Conservation (phyloP, 2,888 invertebrate species). For the Rotaria socialis region DNA sequence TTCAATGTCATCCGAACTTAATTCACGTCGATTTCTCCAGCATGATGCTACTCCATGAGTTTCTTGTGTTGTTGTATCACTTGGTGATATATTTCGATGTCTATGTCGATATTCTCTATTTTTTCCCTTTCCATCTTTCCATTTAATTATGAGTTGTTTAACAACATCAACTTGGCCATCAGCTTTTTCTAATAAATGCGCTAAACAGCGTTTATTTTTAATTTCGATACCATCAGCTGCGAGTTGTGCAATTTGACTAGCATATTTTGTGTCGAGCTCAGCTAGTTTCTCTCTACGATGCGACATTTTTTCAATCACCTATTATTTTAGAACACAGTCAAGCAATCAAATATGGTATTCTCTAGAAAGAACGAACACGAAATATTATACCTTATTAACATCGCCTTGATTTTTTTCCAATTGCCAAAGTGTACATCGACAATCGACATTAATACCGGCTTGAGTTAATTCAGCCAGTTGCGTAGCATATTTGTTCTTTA, state of each 20-base stretch:
- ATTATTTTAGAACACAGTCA: neutral
- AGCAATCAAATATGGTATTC: neutral
- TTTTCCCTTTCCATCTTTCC: neutral
- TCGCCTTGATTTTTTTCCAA: constrained; percentile 14
- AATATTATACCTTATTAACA: neutral
- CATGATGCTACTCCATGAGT: too few relatives aligned
- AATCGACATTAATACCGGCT: neutral
- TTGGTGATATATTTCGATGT: neutral
- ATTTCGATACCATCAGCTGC: neutral
- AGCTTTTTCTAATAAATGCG: neutral
- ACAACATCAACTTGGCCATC: neutral
- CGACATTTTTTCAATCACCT: neutral
- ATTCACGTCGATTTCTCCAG: neutral
- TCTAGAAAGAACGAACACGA: neutral
- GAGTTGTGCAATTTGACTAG: neutral
- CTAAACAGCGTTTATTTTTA: neutral
- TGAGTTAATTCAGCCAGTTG: neutral
- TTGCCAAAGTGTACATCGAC: neutral
- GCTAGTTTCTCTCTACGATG: neutral
- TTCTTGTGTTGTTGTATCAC: neutral
- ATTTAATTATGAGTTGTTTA: neutral
- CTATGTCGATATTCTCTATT: neutral
- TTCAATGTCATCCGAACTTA: neutral
- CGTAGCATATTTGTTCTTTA: neutral
- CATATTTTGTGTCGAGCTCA: neutral